Conservation (phyloP, 2,888 invertebrate genomes). For the Liopterus haemorrhoidalis region DNA sequence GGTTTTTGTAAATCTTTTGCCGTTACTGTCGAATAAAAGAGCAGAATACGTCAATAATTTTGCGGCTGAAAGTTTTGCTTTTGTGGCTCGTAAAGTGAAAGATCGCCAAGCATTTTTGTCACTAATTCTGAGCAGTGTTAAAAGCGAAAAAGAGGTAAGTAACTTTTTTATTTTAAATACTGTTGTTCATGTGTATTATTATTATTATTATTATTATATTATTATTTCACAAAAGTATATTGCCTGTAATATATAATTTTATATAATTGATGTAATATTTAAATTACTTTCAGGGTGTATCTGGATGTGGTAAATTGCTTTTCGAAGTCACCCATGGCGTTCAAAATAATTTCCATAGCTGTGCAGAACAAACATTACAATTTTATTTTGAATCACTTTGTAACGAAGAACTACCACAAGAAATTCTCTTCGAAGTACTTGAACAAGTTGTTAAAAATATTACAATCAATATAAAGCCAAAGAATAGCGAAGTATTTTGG, state of each 20-base stretch:
- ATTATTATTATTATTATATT: constrained; percentile 7
- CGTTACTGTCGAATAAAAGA: constrained; percentile 69
- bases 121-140: constrained; percentile 61
- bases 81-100: constrained; percentile 82
- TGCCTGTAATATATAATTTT: constrained; percentile 16
- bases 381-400: constrained; percentile 59
- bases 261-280: constrained; percentile 1
- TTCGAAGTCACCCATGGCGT: constrained; percentile 86
- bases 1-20: constrained; percentile 65
- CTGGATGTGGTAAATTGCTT: constrained; percentile 79
- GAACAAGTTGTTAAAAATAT: constrained; percentile 60
- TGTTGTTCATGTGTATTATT: constrained; percentile 13
- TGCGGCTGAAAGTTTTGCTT: constrained; percentile 94
- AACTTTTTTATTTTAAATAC: constrained; percentile 16
- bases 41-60: constrained; percentile 85
- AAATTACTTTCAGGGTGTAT: constrained; percentile 54
- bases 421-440: constrained; percentile 58
- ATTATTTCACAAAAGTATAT: constrained; percentile 19
- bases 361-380: constrained; percentile 64
- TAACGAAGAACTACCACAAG: constrained; percentile 50
- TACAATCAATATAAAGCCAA: constrained; percentile 54
- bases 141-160: constrained; percentile 63
- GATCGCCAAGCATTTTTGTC: constrained; percentile 70
- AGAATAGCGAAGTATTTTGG: constrained; percentile 66
- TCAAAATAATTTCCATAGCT: constrained; percentile 78